A percentile compares a stretch with the other conserved stretches of the same genome.
phyloP scores from a whole-genome alignment of 2,113 vertebrate genomes.

The Urocynchramus pylzowi region DNA sequence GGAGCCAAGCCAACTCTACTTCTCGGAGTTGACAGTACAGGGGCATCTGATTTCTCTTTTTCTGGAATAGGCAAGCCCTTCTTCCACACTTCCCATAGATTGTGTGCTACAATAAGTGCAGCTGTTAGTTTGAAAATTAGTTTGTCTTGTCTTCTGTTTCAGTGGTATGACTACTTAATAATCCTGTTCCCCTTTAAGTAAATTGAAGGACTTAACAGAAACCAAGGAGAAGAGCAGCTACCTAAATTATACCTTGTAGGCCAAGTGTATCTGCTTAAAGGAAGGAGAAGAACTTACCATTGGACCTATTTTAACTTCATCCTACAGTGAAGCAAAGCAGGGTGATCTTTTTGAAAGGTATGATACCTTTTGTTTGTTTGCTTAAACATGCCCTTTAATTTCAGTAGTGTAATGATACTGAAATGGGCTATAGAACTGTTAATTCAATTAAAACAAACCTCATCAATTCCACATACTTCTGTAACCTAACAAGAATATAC shows the following conservation, averaged over 20 bases:
- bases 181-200: not conserved
- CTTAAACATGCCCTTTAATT: not conserved
- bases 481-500: not conserved
- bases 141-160: not conserved
- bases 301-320: not conserved
- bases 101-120: not conserved
- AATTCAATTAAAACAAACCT: not conserved
- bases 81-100: not conserved
- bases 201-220: not conserved
- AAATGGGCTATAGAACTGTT: not conserved
- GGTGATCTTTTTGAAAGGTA: not conserved
- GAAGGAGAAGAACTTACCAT: not conserved
- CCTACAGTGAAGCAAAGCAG: not conserved
- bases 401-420: not conserved
- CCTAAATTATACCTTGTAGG: not conserved
- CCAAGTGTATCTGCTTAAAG: not conserved
- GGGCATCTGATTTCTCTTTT: not conserved
- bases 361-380: not conserved
- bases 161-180: not conserved
- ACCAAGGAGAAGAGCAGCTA: not conserved
- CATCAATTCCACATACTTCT: not conserved
- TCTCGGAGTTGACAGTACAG: not conserved
- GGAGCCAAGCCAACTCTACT: not conserved
- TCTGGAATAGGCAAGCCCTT: not conserved
- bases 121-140: not conserved